Evolutionary conservation across 1,140 invertebrate genomes (phyloP), one percentile per base, ranked within the genome.

Genomic region (Branchinecta lynchi): DNA sequence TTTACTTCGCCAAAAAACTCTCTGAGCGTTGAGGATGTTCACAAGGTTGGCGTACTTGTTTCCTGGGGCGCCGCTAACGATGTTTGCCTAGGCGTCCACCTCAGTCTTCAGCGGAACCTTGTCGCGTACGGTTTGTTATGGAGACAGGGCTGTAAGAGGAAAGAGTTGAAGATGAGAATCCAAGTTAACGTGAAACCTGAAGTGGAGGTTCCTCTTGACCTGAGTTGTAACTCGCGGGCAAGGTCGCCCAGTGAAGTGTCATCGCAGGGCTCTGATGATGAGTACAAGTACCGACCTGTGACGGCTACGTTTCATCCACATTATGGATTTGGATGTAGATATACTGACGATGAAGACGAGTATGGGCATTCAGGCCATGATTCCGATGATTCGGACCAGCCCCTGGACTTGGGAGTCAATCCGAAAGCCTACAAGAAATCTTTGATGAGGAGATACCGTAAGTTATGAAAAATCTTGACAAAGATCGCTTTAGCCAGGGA

Each of bases 371-470:
- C 69, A 76, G 76, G 75, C 74, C 76, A 74, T 3, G 87, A 89
- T 72, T 88, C 86, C 66, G 87, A 88, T 74, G 87, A 89, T 76
- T 88, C 87, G 15, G 86, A 84, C 73, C 73, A 77, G 78, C 74
- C 77, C 21, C 45, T 71, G n/a, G 67, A 70, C 45, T 68, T 71
- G 44, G 69, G 81, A 68, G 79, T 82, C 74, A 80, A 81, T 76
- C 80, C 83, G 69, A 89, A 89, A 76, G 87, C 89, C 21, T 91
- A 90, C 82, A 92, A 92, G 81, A 92, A 92, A 79, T 89, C 86
- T 76, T 84, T 92, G 74, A 90, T 92, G 83, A 88, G 87, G 81
- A 83, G 89, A 84, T 92, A 90, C 81, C 85, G 89, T 92, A 87
- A 92, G 89, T 89, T 72, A 60, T 60, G 12, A 15, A 32, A 32